These are phyloP conservation scores for Furcula furcula DNA, from an alignment of 2,888 invertebrate genomes.

Conservation along the genomic window DNA sequence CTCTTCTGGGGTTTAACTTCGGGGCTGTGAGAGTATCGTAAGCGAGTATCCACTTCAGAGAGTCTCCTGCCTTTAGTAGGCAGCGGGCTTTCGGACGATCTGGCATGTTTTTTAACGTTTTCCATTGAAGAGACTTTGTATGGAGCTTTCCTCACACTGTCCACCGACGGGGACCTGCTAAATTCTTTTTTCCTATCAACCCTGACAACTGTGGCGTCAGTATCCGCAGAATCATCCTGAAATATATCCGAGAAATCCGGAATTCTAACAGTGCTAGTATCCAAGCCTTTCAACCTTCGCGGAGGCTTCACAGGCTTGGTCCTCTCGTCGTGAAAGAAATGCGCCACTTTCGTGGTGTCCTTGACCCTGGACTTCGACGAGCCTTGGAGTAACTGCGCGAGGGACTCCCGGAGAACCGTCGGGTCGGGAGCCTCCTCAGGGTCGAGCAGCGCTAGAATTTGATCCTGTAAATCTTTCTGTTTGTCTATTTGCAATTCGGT, in stretches of 20 bases:
- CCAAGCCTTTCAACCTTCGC: constrained; percentile 61
- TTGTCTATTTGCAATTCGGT: constrained; percentile 38
- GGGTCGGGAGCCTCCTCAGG: constrained; percentile 65
- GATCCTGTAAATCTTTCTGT: constrained; percentile 61
- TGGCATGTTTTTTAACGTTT: constrained; percentile 25
- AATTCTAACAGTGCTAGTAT: constrained; percentile 36
- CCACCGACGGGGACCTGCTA: constrained; percentile 22
- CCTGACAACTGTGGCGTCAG: constrained; percentile 50
- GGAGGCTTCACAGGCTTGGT: constrained; percentile 44
- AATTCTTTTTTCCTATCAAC: constrained; percentile 29
- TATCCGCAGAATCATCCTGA: constrained; percentile 54
- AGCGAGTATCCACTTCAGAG: constrained; percentile 43
- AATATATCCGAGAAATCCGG: constrained; percentile 40
- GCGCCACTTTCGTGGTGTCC: constrained; percentile 36
- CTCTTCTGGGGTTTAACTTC: constrained; percentile 39
- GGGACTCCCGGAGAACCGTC: constrained; percentile 45
- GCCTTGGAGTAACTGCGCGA: constrained; percentile 58
- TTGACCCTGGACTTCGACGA: constrained; percentile 42
- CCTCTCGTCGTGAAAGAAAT: constrained; percentile 49
- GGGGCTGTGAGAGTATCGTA: constrained; percentile 49
- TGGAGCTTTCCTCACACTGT: constrained; percentile 24
- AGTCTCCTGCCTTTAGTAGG: constrained; percentile 40
- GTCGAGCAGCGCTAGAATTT: constrained; percentile 62
- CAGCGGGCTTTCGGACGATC: constrained; percentile 33
- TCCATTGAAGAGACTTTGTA: constrained; percentile 29